These are phyloP conservation scores for Phymorhynchus buccinoides DNA, from an alignment of 1,140 invertebrate species.

Conservation along the genomic window DNA sequence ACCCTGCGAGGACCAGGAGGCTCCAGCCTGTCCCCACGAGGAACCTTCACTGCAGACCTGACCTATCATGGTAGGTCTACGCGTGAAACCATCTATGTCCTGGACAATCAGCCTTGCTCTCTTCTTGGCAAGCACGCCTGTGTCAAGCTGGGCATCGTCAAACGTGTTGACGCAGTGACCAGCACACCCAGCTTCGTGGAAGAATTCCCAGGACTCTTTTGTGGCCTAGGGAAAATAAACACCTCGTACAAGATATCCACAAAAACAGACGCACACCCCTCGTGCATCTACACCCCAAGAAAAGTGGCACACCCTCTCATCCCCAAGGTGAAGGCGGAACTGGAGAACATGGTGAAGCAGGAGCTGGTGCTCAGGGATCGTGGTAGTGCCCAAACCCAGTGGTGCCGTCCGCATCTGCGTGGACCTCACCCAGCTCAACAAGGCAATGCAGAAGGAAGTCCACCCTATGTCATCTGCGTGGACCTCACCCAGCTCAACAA, in stretches of 20 bases:
- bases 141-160: not conserved
- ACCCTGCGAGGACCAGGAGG: not conserved
- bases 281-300: not conserved
- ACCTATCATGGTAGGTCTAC: not conserved
- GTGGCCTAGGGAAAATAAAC: not conserved
- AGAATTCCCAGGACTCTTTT: constrained; percentile 4
- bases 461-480: too few species aligned
- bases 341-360: not conserved
- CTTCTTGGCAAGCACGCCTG: not conserved
- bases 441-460: not conserved
- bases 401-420: constrained; percentile 51
- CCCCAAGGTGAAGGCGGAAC: too few species aligned
- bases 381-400: constrained; percentile 35
- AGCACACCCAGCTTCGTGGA: not conserved
- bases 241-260: not conserved
- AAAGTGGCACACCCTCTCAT: not conserved
- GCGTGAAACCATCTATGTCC: not conserved
- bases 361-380: constrained; percentile 22
- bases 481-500: too few species aligned
- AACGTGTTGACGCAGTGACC: not conserved
- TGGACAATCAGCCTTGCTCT: not conserved
- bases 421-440: constrained; percentile 44
- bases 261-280: too few species aligned
- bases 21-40: not conserved
- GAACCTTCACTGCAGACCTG: not conserved